Percentiles rank a stretch among this genome's conserved stretches.
Conservation (phyloP, 2,113 vertebrate genomes). For the Danionella cerebrum region DNA sequence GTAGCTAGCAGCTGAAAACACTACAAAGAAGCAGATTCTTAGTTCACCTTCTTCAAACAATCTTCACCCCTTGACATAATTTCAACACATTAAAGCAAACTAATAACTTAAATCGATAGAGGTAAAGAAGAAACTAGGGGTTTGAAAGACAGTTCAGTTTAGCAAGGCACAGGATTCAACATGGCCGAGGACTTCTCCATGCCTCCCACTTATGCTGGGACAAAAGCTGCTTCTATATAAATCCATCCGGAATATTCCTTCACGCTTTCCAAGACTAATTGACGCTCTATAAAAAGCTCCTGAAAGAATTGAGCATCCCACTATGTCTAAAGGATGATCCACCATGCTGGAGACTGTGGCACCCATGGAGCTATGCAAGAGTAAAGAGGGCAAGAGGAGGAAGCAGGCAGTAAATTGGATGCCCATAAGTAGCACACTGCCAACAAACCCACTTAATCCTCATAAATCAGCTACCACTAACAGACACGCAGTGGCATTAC, state of each 20-base stretch:
- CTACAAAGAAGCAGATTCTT: too few relatives aligned
- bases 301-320: background rate
- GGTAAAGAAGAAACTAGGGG: too few relatives aligned
- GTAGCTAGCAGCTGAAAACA: too few relatives aligned
- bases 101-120: too few relatives aligned
- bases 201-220: background rate
- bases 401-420: slow-evolving; percentile 39
- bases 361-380: slow-evolving; percentile 1
- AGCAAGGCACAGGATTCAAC: background rate
- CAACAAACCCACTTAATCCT: slow-evolving; percentile 45
- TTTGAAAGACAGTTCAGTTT: too few relatives aligned
- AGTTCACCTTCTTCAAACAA: too few relatives aligned
- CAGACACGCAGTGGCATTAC: slow-evolving; percentile 25
- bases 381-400: slow-evolving; percentile 2
- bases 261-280: background rate
- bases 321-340: background rate
- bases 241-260: slow-evolving; percentile 1
- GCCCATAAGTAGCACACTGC: slow-evolving; percentile 35
- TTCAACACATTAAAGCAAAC: too few relatives aligned
- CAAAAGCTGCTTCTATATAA: background rate
- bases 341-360: background rate
- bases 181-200: background rate
- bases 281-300: background rate
- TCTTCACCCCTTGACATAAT: too few relatives aligned
- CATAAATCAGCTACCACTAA: slow-evolving; percentile 42